phyloP scores from a whole-genome alignment of 1,140 invertebrate species.

The Ctenoplectra terminalis region DNA sequence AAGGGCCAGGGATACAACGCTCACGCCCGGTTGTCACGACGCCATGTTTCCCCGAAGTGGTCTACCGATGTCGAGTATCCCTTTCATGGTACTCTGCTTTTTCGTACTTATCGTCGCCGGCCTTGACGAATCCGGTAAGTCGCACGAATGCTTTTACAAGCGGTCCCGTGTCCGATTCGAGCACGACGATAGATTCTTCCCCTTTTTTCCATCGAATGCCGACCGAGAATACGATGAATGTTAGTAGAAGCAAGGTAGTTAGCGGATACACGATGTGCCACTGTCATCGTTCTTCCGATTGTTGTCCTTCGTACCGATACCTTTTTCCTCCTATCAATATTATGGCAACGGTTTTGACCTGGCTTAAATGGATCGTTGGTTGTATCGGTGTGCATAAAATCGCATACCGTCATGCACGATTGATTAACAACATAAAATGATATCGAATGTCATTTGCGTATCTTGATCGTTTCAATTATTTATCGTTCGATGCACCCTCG shows the following conservation, averaged over 20 bases:
- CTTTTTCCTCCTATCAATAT: not conserved
- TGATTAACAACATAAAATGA: conserved; percentile 40
- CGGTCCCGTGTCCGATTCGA: not conserved
- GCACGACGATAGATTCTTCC: not conserved
- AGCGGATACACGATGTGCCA: conserved; percentile 4
- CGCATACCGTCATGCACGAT: conserved; percentile 22
- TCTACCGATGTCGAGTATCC: conserved; percentile 68
- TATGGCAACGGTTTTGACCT: not conserved
- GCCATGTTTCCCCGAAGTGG: conserved; percentile 74
- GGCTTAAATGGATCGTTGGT: not conserved
- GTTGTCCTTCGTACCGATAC: not conserved
- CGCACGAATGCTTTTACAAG: not conserved
- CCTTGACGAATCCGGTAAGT: conserved; percentile 71
- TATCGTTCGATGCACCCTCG: not conserved
- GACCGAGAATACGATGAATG: conserved; percentile 1
- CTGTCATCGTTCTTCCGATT: conserved; percentile 20
- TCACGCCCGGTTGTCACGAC: conserved; percentile 76
- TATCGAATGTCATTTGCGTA: conserved; percentile 20
- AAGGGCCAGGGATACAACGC: conserved; percentile 58
- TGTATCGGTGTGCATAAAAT: conserved; percentile 2
- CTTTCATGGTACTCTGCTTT: conserved; percentile 61
- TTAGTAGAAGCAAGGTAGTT: conserved; percentile 17
- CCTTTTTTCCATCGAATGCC: conserved; percentile 17
- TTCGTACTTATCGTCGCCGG: conserved; percentile 62
- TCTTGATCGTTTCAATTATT: conserved; percentile 34